Base-by-base conservation (phyloP, 2,888 invertebrate species). In the Calameuta idolon region DNA sequence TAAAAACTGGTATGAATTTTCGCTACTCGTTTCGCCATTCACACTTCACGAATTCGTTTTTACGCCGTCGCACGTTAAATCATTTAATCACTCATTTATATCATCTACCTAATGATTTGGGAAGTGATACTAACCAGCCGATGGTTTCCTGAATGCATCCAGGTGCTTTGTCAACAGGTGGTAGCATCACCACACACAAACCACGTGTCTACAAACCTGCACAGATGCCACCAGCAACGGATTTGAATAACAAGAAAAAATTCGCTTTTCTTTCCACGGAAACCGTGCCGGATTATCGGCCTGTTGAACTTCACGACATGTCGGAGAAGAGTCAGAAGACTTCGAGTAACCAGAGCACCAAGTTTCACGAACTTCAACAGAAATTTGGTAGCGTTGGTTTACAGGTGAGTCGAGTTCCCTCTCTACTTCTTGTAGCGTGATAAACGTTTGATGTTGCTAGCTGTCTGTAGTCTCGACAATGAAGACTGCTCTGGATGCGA, bases 191-290 rank as follows among this genome's bases (percentile, higher is more conserved):
- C 86, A 94, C 95, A 30, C 95, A 95, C 92, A 95, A 95, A 88
- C 95, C 95, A 5, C 94, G 95, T 71, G 90, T 93, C 83, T 89
- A 93, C 87, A 92, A 94, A 87, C 92, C 94, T 86, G 90, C 94
- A 86, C 92, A 93, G 79, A 86, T 90, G 34, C 90, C 93, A 89
- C 84, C 93, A 88, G 92, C 94, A 87, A 93, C 94, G 86, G 95
- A 96, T 90, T 94, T 95, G 73, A 97, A 97, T 92, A 97, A 96
- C 89, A 94, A 96, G 86, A 95, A 95, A 92, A 97, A 97, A 92
- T 97, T 97, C 92, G 96, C 96, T 9, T 97, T 97, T 92, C 93
- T 97, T 3, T 95, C 96, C 69, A 94, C 95, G n/a, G 96, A 96
- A 92, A 97, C 97, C 55, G 94, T 95, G 85, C 96, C 97, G 73